A percentile compares a stretch with the other conserved stretches of the same genome.
These are phyloP conservation scores for Coptotermes formosanus DNA, from an alignment of 1,140 invertebrate species.

Conservation along the genomic window DNA sequence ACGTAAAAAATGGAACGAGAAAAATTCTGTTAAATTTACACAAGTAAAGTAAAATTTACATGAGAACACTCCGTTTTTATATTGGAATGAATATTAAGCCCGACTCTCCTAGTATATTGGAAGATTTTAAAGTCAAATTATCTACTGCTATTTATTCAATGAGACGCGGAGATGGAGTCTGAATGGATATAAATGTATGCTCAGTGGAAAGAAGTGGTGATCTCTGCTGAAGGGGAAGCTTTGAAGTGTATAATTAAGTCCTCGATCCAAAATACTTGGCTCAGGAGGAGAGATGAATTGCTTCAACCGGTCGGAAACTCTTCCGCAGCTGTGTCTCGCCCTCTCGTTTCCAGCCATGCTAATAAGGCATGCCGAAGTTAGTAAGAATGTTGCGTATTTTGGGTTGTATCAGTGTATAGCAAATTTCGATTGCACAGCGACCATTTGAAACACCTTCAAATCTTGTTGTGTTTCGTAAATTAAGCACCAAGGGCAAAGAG, in stretches of 20 bases:
- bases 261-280: not conserved
- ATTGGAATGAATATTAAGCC: not conserved
- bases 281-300: not conserved
- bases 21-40: not conserved
- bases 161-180: not conserved
- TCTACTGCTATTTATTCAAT: not conserved
- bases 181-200: not conserved
- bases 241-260: conserved; percentile 9
- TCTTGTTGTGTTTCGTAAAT: no score
- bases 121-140: conserved; percentile 15
- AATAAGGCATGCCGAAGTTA: no score
- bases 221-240: not conserved
- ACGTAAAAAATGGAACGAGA: not conserved
- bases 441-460: no score
- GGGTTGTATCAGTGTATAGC: no score
- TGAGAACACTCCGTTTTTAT: not conserved
- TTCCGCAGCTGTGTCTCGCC: not conserved
- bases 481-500: no score
- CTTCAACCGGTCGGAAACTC: not conserved
- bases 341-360: no score
- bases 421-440: no score
- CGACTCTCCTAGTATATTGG: not conserved
- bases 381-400: no score
- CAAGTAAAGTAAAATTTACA: not conserved
- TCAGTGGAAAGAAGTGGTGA: not conserved